These are phyloP conservation scores for Eriocheir sinensis DNA, from an alignment of 1,140 invertebrate genomes.

Conservation along the genomic window DNA sequence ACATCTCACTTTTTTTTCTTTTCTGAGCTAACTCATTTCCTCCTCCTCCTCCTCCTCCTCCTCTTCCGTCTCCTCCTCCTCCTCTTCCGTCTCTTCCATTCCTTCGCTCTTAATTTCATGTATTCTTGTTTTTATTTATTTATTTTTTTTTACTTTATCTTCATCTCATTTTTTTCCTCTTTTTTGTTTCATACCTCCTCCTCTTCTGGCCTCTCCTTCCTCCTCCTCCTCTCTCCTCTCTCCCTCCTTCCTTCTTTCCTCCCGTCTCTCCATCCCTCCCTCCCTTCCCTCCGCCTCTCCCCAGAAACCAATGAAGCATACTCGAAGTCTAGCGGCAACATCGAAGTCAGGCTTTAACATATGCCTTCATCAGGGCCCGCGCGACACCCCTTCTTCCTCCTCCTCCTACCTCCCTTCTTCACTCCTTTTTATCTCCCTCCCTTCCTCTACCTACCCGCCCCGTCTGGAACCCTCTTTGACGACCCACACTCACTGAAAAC, in stretches of 20 bases:
- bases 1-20: neutral
- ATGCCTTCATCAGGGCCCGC: too few species aligned
- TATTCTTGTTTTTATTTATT: too few species aligned
- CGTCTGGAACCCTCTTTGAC: conserved; percentile 4
- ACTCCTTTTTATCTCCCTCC: neutral
- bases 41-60: neutral
- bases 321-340: too few species aligned
- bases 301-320: neutral
- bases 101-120: too few species aligned
- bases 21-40: neutral
- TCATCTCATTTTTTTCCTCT: too few species aligned
- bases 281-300: neutral
- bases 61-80: too few species aligned
- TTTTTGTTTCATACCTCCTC: too few species aligned
- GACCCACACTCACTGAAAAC: neutral
- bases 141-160: too few species aligned
- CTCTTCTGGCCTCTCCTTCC: too few species aligned
- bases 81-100: neutral
- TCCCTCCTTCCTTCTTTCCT: neutral
- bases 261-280: neutral
- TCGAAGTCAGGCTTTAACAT: too few species aligned
- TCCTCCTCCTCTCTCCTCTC: neutral
- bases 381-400: neutral
- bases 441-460: neutral
- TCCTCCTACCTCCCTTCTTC: neutral